Evolutionary conservation across 2,113 vertebrate genomes (phyloP).

Genomic region (Micronycteris hirsuta): DNA sequence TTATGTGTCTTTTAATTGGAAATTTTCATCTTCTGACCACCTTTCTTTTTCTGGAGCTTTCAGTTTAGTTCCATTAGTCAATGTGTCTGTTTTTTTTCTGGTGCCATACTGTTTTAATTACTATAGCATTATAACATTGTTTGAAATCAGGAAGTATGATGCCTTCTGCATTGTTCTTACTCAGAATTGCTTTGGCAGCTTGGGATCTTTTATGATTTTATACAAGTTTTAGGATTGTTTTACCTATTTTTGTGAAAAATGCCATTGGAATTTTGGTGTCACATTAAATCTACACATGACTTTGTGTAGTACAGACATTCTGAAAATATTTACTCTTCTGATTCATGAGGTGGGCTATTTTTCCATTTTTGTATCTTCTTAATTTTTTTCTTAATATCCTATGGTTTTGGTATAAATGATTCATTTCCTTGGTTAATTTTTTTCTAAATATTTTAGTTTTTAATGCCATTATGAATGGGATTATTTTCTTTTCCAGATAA

Average conservation of each 20-base stretch:
- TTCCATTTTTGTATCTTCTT: background rate
- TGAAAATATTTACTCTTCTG: background rate
- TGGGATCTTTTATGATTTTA: background rate
- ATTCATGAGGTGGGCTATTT: background rate
- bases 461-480: background rate
- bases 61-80: background rate
- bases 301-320: background rate
- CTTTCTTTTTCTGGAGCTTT: background rate
- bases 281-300: background rate
- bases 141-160: background rate
- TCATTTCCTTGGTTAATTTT: background rate
- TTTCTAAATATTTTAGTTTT: background rate
- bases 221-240: background rate
- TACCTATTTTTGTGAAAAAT: background rate
- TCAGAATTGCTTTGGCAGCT: background rate
- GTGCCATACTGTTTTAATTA: background rate
- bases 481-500: too few relatives aligned
- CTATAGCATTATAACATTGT: background rate
- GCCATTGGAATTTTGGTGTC: background rate
- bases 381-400: background rate
- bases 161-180: background rate
- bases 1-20: background rate
- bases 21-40: background rate
- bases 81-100: background rate
- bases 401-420: background rate